These are phyloP conservation scores for Troides helena DNA, from an alignment of 2,888 invertebrate species.

Conservation along the genomic window DNA sequence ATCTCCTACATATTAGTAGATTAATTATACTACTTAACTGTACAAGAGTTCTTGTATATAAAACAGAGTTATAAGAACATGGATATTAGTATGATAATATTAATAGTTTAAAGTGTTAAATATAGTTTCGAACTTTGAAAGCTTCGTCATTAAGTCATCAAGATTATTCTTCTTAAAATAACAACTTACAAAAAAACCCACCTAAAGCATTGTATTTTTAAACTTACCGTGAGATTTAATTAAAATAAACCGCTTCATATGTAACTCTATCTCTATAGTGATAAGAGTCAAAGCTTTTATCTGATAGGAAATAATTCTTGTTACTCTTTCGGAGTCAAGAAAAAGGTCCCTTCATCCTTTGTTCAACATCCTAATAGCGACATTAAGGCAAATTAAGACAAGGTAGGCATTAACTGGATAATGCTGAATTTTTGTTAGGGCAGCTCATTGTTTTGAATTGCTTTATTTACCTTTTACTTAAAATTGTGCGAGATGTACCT, in stretches of 20 bases:
- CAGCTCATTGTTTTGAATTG: background rate
- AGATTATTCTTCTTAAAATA: background rate
- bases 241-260: background rate
- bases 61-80: too few relatives aligned
- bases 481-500: too few relatives aligned
- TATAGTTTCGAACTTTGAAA: background rate
- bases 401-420: conserved; percentile 24
- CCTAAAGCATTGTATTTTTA: background rate
- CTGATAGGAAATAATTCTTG: conserved; percentile 10
- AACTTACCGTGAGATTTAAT: background rate
- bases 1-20: too few relatives aligned
- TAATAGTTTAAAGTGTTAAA: background rate
- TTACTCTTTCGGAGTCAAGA: background rate
- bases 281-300: conserved; percentile 2
- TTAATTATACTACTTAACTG: too few relatives aligned
- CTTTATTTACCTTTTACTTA: background rate
- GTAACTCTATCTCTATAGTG: background rate
- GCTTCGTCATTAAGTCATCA: background rate
- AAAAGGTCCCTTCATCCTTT: conserved; percentile 19
- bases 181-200: background rate
- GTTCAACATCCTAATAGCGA: conserved; percentile 25
- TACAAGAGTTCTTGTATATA: too few relatives aligned
- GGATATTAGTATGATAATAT: too few relatives aligned
- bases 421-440: conserved; percentile 12
- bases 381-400: conserved; percentile 27